Evolutionary conservation across 2,113 vertebrate genomes (phyloP).

Genomic region (Phylloscopus whistleri): DNA sequence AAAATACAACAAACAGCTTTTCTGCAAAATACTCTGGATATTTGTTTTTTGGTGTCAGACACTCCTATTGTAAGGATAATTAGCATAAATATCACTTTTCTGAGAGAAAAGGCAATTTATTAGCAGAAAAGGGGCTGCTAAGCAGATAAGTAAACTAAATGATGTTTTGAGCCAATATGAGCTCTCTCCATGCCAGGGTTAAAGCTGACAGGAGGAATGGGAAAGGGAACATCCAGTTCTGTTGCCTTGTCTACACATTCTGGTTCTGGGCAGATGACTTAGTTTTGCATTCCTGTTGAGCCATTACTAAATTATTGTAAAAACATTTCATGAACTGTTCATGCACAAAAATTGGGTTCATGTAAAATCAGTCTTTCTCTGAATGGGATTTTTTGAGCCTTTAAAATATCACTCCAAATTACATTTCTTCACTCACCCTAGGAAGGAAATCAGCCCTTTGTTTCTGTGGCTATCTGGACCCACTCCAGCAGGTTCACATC

Average conservation of each 20-base stretch:
- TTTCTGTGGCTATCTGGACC: neutral
- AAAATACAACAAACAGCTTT: neutral
- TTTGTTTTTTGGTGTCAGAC: neutral
- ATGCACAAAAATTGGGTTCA: neutral
- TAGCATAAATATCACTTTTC: neutral
- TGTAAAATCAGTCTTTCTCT: neutral
- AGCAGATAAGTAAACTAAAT: neutral
- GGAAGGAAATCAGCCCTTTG: neutral
- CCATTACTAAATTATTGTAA: neutral
- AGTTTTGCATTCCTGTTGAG: neutral
- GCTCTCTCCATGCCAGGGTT: neutral
- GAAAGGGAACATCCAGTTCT: neutral
- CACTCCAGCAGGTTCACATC: fast-evolving
- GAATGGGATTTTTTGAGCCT: neutral
- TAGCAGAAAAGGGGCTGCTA: neutral
- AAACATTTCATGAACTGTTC: neutral
- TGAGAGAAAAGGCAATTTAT: fast-evolving
- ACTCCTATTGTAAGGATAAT: neutral
- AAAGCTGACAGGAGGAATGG: neutral
- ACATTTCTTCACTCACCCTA: neutral
- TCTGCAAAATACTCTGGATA: neutral
- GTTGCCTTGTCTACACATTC: neutral
- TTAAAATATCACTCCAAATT: neutral
- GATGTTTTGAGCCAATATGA: neutral
- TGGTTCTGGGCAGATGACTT: neutral